These are phyloP conservation scores for Struthio camelus DNA, from an alignment of 2,113 vertebrate species.

Conservation along the genomic window DNA sequence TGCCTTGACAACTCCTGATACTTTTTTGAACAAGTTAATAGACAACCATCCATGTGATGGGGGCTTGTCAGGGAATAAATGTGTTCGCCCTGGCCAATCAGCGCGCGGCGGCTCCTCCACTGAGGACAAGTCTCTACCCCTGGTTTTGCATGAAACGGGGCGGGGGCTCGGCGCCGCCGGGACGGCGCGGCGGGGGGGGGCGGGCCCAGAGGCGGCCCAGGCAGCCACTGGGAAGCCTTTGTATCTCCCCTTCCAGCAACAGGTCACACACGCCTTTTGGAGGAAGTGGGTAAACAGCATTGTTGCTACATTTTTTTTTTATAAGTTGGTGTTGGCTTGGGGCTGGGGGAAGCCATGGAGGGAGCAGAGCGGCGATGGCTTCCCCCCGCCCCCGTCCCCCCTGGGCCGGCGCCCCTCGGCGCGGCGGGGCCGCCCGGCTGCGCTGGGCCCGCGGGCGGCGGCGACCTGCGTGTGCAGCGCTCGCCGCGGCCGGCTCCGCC, in stretches of 20 bases:
- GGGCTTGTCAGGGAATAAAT: slow-evolving; percentile 99
- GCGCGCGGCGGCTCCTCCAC: slow-evolving; percentile 83
- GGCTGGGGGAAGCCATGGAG: not conserved
- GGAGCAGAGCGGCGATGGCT: not conserved
- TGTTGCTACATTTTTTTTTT: slow-evolving; percentile 6
- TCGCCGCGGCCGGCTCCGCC: not conserved
- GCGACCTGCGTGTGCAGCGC: not conserved
- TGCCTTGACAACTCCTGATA: slow-evolving; percentile 99
- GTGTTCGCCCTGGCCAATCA: slow-evolving; percentile 93
- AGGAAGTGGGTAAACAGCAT: slow-evolving; percentile 79
- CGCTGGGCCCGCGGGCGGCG: not conserved
- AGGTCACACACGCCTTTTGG: slow-evolving; percentile 79
- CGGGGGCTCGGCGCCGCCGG: slow-evolving; percentile 79
- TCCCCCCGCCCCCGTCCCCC: not conserved
- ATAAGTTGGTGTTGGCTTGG: not conserved
- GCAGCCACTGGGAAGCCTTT: slow-evolving; percentile 82
- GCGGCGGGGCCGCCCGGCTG: not conserved
- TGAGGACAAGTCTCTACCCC: slow-evolving; percentile 75
- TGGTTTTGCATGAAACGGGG: slow-evolving; percentile 92
- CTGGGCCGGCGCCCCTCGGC: not conserved
- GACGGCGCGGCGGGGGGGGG: slow-evolving; percentile 65
- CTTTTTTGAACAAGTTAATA: slow-evolving; percentile 99
- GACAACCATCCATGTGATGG: slow-evolving; percentile 99
- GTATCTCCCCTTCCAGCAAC: slow-evolving; percentile 82
- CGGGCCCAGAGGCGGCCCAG: slow-evolving; percentile 62